phyloP scores from a whole-genome alignment of 2,113 vertebrate species.

The Laticauda colubrina region DNA sequence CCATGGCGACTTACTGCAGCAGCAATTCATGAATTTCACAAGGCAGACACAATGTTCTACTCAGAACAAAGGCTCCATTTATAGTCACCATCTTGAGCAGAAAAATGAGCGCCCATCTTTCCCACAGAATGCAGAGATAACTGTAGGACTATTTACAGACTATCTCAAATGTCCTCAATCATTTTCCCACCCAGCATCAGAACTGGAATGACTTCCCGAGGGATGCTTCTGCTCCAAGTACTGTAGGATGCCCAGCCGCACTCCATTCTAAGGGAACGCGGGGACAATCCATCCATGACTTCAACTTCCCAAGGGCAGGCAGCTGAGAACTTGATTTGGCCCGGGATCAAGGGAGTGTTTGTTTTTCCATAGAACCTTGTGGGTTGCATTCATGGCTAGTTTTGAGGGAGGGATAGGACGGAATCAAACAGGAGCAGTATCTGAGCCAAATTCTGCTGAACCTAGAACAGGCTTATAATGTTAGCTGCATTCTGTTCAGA shows the following conservation, averaged over 20 bases:
- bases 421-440: neutral
- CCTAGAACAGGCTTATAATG: neutral
- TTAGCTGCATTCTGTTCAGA: neutral
- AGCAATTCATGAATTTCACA: neutral
- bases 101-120: neutral
- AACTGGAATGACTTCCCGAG: accelerated
- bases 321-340: conserved; percentile 11
- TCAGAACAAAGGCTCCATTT: neutral
- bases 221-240: conserved; percentile 38
- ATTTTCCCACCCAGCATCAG: neutral
- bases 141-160: neutral
- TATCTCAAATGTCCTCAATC: neutral
- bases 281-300: accelerated
- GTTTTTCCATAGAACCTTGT: conserved; percentile 4
- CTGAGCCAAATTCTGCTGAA: neutral
- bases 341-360: neutral
- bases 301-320: neutral
- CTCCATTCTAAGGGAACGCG: conserved; percentile 17
- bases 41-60: neutral
- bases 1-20: neutral
- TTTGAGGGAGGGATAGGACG: neutral
- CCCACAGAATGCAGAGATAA: neutral
- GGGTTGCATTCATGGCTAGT: neutral
- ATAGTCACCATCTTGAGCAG: neutral
- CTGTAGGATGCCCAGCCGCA: accelerated